phyloP scores from a whole-genome alignment of 2,797 vertebrate species.

The Halcyon chelicuti region DNA sequence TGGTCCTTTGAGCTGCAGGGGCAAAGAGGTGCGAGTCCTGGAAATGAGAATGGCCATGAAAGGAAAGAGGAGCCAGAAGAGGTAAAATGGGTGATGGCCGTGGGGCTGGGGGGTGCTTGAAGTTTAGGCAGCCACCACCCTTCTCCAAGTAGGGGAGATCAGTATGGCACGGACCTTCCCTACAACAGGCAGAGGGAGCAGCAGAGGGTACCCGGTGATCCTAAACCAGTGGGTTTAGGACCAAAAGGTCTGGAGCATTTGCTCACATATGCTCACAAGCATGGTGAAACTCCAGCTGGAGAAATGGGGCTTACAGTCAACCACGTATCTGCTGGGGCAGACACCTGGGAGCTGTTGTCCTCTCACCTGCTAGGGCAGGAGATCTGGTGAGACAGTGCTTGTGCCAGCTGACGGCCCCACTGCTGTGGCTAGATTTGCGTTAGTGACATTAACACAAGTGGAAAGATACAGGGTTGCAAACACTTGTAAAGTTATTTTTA shows the following conservation, averaged over 20 bases:
- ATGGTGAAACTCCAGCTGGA: background rate
- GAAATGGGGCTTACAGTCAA: background rate
- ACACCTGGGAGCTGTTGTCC: background rate
- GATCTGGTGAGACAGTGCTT: background rate
- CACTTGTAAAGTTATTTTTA: background rate
- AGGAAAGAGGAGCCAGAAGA: background rate
- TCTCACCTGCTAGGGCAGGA: background rate
- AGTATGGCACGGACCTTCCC: background rate
- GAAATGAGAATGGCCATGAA: accelerated
- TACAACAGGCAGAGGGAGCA: background rate
- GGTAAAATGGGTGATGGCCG: accelerated
- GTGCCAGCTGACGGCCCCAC: background rate
- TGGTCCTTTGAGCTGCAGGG: accelerated
- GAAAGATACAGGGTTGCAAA: background rate
- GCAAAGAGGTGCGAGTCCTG: background rate
- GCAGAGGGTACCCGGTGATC: background rate
- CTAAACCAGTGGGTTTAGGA: background rate
- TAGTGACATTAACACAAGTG: background rate
- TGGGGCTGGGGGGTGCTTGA: background rate
- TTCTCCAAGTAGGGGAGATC: background rate
- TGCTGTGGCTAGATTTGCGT: background rate
- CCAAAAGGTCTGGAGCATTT: background rate
- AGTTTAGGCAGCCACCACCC: background rate
- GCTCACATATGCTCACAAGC: accelerated
- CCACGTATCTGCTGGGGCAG: background rate